phyloP scores from a whole-genome alignment of 2,888 invertebrate genomes.

The Abscondita cerata region DNA sequence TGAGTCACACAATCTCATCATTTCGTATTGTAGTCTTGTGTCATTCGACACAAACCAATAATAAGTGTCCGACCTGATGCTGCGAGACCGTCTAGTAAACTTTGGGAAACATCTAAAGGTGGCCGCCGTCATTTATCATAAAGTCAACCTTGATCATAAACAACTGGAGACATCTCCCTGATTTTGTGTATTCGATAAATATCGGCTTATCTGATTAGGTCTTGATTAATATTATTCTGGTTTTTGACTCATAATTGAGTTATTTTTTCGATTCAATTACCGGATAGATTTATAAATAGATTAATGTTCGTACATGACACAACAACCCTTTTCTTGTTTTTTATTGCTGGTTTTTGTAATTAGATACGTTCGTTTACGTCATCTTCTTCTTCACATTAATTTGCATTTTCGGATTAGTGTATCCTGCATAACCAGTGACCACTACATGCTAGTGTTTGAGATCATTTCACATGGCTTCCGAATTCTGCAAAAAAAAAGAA shows the following conservation, averaged over 20 bases:
- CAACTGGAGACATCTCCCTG: constrained; percentile 35
- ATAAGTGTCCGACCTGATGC: constrained; percentile 32
- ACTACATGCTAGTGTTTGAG: too few relatives aligned
- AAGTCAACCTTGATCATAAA: constrained; percentile 38
- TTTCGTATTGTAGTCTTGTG: constrained; percentile 30
- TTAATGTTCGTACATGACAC: too few relatives aligned
- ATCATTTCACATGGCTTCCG: too few relatives aligned
- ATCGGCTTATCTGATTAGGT: constrained; percentile 36
- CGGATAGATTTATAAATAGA: background rate
- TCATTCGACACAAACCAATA: constrained; percentile 35
- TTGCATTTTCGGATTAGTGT: too few relatives aligned
- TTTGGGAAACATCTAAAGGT: constrained; percentile 36
- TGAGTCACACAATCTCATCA: constrained; percentile 23
- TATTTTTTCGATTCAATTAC: constrained; percentile 23
- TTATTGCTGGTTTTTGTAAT: too few relatives aligned
- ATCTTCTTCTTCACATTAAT: too few relatives aligned
- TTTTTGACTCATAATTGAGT: constrained; percentile 32
- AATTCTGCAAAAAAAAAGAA: too few relatives aligned
- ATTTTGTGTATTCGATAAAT: constrained; percentile 37
- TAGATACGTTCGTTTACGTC: too few relatives aligned
- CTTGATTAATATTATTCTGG: constrained; percentile 33
- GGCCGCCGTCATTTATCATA: constrained; percentile 40
- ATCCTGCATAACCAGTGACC: too few relatives aligned
- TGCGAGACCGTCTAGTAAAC: constrained; percentile 32
- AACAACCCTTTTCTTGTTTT: too few relatives aligned